phyloP scores from a whole-genome alignment of 2,797 vertebrate species.

The Pantherophis alleghaniensis region DNA sequence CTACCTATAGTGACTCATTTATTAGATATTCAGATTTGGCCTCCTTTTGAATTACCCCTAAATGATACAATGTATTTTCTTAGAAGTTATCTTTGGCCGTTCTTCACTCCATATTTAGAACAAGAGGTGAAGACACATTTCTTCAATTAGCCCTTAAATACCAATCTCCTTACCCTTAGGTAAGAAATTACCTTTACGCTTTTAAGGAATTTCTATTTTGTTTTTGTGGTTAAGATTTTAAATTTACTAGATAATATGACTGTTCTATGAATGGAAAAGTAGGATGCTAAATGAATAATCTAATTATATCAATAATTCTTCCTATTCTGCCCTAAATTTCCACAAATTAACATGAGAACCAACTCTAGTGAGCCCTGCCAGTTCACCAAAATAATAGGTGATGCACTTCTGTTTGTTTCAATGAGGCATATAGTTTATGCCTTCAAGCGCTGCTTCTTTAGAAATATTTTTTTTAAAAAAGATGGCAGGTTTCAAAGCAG shows the following conservation, averaged over 20 bases:
- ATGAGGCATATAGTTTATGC: background rate
- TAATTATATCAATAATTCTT: background rate
- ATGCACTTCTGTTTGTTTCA: background rate
- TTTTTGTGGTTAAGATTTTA: background rate
- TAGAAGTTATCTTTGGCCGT: background rate
- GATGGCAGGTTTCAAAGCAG: background rate
- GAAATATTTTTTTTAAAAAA: slow-evolving; percentile 8
- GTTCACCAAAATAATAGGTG: background rate
- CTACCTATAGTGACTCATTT: background rate
- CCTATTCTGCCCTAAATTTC: background rate
- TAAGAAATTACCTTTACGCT: background rate
- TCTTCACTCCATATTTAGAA: background rate
- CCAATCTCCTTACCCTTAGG: background rate
- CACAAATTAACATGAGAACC: background rate
- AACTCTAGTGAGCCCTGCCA: background rate
- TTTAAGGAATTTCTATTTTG: background rate
- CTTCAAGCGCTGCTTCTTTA: background rate
- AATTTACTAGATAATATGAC: background rate
- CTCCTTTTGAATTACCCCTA: background rate
- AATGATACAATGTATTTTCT: background rate
- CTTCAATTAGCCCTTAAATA: background rate
- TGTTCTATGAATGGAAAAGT: background rate
- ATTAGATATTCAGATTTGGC: background rate
- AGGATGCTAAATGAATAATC: background rate
- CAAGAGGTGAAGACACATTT: background rate